Percentiles rank a stretch among this genome's conserved stretches.
Evolutionary conservation across 1,140 invertebrate genomes (phyloP).

Genomic region (Heterodera schachtii): DNA sequence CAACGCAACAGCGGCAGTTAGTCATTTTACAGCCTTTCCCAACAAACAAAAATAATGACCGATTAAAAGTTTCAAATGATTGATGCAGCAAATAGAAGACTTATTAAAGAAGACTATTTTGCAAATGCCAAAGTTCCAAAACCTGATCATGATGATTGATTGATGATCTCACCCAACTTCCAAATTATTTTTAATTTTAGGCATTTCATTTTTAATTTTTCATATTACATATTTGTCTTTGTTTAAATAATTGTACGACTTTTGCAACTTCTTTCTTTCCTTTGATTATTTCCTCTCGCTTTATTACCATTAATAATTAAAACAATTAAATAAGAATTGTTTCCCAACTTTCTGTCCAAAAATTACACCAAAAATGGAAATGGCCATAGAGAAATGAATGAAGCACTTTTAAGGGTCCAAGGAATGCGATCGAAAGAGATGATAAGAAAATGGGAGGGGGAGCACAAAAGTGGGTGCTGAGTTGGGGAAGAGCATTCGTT

Average conservation of each 20-base stretch:
- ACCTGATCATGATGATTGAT: too few species aligned
- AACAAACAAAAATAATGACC: neutral
- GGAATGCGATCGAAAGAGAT: neutral
- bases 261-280: too few species aligned
- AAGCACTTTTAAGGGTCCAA: neutral
- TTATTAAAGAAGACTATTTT: too few species aligned
- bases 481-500: neutral
- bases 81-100: too few species aligned
- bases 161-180: too few species aligned
- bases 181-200: too few species aligned
- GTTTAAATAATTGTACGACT: too few species aligned
- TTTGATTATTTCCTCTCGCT: too few species aligned
- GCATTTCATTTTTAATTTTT: too few species aligned
- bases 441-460: neutral
- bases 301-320: too few species aligned
- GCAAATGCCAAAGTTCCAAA: too few species aligned
- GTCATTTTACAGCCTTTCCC: neutral
- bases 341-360: neutral
- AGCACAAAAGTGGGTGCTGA: neutral
- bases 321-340: neutral
- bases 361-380: neutral
- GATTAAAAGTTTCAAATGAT: neutral
- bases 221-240: too few species aligned
- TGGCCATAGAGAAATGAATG: neutral
- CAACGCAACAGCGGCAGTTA: neutral